Percentiles rank a stretch among this genome's conserved stretches.
Evolutionary conservation across 2,113 vertebrate species (phyloP).

Genomic region (Pungitius pungitius): DNA sequence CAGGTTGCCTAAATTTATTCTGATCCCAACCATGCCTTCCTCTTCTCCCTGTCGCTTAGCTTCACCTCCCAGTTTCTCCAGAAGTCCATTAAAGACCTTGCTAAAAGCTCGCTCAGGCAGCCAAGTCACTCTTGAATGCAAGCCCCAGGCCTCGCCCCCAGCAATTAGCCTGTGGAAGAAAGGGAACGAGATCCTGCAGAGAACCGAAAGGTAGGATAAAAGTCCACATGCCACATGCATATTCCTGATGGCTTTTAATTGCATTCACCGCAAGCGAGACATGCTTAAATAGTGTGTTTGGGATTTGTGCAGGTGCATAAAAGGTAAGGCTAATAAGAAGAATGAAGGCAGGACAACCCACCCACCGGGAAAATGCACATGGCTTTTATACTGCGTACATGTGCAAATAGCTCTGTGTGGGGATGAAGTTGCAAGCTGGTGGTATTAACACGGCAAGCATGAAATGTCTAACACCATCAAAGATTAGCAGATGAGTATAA

Average conservation of each 20-base stretch:
- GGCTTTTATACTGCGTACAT: constrained; percentile 26
- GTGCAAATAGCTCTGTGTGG: constrained; percentile 34
- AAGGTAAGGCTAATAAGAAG: constrained; percentile 62
- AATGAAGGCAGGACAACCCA: constrained; percentile 11
- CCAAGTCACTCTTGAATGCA: constrained; percentile 90
- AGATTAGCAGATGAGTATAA: constrained; percentile 29
- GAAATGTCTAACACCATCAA: constrained; percentile 46
- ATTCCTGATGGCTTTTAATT: constrained; percentile 52
- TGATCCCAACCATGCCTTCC: constrained; percentile 33
- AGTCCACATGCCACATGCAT: constrained; percentile 37
- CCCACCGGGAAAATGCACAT: constrained; percentile 42
- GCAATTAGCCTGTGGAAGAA: constrained; percentile 91
- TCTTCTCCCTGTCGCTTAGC: constrained; percentile 75
- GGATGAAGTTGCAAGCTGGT: constrained; percentile 33
- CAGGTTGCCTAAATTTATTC: constrained; percentile 19
- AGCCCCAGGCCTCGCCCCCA: constrained; percentile 90
- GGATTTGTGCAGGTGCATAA: constrained; percentile 58
- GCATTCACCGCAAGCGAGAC: constrained; percentile 19
- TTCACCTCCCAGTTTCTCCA: constrained; percentile 91
- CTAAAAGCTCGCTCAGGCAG: constrained; percentile 90
- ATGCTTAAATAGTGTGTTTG: constrained; percentile 59
- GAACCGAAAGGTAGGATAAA: constrained; percentile 87
- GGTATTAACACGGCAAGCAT: constrained; percentile 18
- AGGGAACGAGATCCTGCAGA: constrained; percentile 85
- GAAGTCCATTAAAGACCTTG: constrained; percentile 84